Base-by-base conservation (phyloP, 2,113 vertebrate species). In the Alethe diademata region DNA sequence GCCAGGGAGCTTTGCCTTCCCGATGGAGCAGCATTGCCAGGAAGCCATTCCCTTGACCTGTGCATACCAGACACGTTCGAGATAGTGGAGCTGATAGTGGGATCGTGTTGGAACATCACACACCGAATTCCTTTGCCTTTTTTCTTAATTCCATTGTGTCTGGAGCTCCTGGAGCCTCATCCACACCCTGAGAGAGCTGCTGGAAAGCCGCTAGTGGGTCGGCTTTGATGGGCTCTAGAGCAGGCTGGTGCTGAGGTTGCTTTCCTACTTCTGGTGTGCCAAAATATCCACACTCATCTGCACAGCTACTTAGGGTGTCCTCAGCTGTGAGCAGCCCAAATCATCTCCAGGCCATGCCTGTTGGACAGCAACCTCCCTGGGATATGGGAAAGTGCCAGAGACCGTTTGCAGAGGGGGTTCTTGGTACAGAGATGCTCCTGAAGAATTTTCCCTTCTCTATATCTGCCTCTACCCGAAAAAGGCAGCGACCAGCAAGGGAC, bases 81-180 rank as follows among this genome's bases (percentile, higher is more conserved):
- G 97, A 97, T 97, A 97, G 93, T 51, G 96, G 94, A 95, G 87
- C 81, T 96, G 97, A 97, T 97, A 98, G 95, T 8, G 18, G 83
- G 92, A 85, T 98, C 98, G 0, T 98, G 98, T 98, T 90, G 96
- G 97, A 97, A 95, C 98, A 97, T 88, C 54, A 24, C 91, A 90
- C 94, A 50, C 86, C 2, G 0, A 67, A 92, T 97, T 91, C 97
- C 97, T 95, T 88, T 24, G 75, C 57, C 86, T 95, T 96, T 96
- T 92, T 75, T 92, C 93, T 90, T 97, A 97, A 97, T 92, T 96
- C 56, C 82, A 36, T 94, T 92, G 96, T 96, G 82, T 97, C 94
- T 94, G 86, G 88, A 94, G 95, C 71, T 91, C 93, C 92, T 13
- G 82, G 88, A 93, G 92, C 88, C 56, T 64, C 60, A 78, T 95